Conservation (phyloP, 2,113 vertebrate genomes). For the Puma concolor region DNA sequence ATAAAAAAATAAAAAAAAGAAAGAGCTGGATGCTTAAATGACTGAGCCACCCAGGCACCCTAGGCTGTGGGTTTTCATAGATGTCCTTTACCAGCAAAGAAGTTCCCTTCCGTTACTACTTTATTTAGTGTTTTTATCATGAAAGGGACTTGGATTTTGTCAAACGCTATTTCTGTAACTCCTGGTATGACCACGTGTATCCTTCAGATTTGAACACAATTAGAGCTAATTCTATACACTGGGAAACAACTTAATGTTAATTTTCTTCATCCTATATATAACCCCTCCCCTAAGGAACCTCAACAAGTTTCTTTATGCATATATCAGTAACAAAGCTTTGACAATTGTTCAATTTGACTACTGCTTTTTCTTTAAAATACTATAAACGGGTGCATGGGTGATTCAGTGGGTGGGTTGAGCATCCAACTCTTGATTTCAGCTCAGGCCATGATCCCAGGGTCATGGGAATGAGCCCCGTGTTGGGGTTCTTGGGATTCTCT, state of each 20-base stretch:
- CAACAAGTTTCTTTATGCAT: background rate
- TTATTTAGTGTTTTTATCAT: background rate
- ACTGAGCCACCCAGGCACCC: too few relatives aligned
- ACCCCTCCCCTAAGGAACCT: background rate
- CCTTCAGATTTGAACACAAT: background rate
- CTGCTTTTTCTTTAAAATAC: background rate
- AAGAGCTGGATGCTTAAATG: too few relatives aligned
- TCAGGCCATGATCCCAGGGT: too few relatives aligned
- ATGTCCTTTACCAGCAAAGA: background rate
- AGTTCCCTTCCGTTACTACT: background rate
- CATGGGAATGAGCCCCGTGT: too few relatives aligned
- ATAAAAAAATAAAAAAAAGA: too few relatives aligned
- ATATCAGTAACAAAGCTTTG: background rate
- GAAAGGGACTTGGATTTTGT: background rate
- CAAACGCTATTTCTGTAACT: background rate
- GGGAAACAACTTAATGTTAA: conserved; percentile 4
- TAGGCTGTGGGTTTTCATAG: background rate
- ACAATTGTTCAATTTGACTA: conserved; percentile 19
- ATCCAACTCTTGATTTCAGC: too few relatives aligned
- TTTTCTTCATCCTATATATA: background rate
- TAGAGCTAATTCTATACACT: conserved; percentile 10
- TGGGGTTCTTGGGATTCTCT: too few relatives aligned
- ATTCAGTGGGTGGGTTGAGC: too few relatives aligned
- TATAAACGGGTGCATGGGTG: too few relatives aligned
- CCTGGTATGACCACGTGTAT: background rate